Conservation (phyloP, 2,797 vertebrate species). For the Acrocephalus scirpaceus region DNA sequence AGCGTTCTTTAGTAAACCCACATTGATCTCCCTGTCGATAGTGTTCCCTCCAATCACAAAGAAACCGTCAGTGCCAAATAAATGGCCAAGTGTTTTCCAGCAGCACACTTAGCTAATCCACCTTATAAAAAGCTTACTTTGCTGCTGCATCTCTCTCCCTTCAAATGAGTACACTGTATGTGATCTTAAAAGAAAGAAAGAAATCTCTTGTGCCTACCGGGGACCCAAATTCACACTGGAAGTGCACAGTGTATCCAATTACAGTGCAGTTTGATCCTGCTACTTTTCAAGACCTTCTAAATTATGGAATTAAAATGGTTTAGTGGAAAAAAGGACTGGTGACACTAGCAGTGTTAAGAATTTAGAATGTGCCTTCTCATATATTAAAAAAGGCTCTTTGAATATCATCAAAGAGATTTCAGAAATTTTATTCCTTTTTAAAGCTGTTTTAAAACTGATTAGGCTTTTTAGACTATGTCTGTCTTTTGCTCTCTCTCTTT, state of each 20-base stretch:
- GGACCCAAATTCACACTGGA: slow-evolving; percentile 33
- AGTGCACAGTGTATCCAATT: slow-evolving; percentile 53
- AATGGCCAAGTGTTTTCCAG: slow-evolving; percentile 62
- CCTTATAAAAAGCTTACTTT: slow-evolving; percentile 25
- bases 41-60: slow-evolving; percentile 69
- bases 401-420: slow-evolving; percentile 81
- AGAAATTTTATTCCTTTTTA: slow-evolving; percentile 79
- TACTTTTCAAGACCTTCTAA: slow-evolving; percentile 73
- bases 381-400: slow-evolving; percentile 77
- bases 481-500: not conserved
- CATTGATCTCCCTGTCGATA: slow-evolving; percentile 74
- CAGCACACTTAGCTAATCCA: slow-evolving; percentile 40
- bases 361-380: slow-evolving; percentile 74
- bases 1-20: slow-evolving; percentile 52
- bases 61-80: slow-evolving; percentile 55
- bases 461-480: slow-evolving; percentile 47
- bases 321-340: slow-evolving; percentile 59
- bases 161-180: not conserved
- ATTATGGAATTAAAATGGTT: slow-evolving; percentile 78
- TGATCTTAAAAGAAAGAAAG: slow-evolving; percentile 43
- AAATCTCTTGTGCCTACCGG: slow-evolving; percentile 25
- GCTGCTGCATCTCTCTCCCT: not conserved
- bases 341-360: slow-evolving; percentile 77
- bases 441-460: slow-evolving; percentile 72
- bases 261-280: slow-evolving; percentile 53